Base-by-base conservation (phyloP, 2,888 invertebrate species). In the Andrena bucephala region DNA sequence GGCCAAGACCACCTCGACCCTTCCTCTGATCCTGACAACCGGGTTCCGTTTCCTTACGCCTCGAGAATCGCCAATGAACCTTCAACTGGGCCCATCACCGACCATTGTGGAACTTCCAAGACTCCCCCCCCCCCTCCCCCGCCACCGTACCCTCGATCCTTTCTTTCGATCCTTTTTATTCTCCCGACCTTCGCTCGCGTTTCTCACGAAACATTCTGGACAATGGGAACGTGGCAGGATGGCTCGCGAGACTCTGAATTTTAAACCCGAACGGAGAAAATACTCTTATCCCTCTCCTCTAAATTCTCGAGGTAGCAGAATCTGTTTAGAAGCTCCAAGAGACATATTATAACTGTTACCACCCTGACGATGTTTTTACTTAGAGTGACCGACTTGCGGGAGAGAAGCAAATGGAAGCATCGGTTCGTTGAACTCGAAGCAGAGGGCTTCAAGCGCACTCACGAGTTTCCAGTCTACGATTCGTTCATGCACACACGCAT, bases 1-100 rank as follows among this genome's bases (percentile, higher is more conserved):
- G 31, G n/a, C 20, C 42, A n/a, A 68, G 71, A 69, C 36, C 57
- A 54, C 70, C 65, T 63, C 48, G 70, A 48, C 27, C 50, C 62
- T 60, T 29, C 59, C n/a, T 66, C 67, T 73, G 70, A 78, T 81
- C 81, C 77, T 54, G 70, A 42, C 81, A 69, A 69, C 76, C 79
- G 75, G 74, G 84, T 87, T 81, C 76, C 76, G 75, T 77, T 72
- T 86, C 81, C 85, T 81, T 84, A 85, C 89, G 87, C 81, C 77
- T 63, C 33, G 65, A 66, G 90, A 90, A 89, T 91, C 86, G 76
- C 72, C 90, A 89, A 90, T 88, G 90, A 88, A 85, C 86, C 84
- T 81, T 81, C 76, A 54, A 69, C 84, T 63, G 59, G 60, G 82
- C 79, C 90, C 85, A 89, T 90, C 89, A 85, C 81, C 80, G 70